Base-by-base conservation (phyloP, 2,888 invertebrate species). In the Nomada flava region DNA sequence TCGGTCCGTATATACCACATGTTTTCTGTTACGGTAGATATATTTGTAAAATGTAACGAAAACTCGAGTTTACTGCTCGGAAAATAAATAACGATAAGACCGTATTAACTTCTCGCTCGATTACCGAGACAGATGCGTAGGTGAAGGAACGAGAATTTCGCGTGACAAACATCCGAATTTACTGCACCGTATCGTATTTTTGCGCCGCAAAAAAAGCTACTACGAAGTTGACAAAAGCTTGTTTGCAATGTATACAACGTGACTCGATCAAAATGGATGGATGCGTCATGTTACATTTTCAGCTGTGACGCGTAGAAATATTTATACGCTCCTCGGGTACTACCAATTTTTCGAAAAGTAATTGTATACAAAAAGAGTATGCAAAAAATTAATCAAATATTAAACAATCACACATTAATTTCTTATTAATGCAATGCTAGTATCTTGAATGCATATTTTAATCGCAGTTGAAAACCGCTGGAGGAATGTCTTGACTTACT, bases 241-340 rank as follows among this genome's bases (percentile, higher is more conserved):
- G 29, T 63, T 29, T 20, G 23, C 23, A 23, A 44, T 23, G n/a
- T 63, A 23, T 44, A 42, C 53, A 69, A 23, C 53, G 65, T 76
- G 64, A 53, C 26, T 70, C 44, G 29, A 63, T 60, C 60, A 23
- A 65, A 65, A 60, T n/a, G 26, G 13, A 67, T 23, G 26, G 13
- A 67, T 53, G 36, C 59, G 60, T 65, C 60, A 74, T 23, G 42
- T 42, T 53, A 52, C 20, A 60, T 74, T 67, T 60, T 60, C 44
- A 60, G 50, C 18, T 1, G 29, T 47, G 60, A 67, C 44, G 59
- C 29, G 23, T 5, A 18, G 3, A 44, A 53, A 3, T 23, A 13
- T 55, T 53, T 5, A 3, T 10, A 10, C n/a, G 44, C 23, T 65
- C 65, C 57, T 20, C 15, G 20, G 26, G 29, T 15, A 15, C 7